Evolutionary conservation across 1,140 invertebrate species (phyloP).

Genomic region (Brachionus manjavacas): DNA sequence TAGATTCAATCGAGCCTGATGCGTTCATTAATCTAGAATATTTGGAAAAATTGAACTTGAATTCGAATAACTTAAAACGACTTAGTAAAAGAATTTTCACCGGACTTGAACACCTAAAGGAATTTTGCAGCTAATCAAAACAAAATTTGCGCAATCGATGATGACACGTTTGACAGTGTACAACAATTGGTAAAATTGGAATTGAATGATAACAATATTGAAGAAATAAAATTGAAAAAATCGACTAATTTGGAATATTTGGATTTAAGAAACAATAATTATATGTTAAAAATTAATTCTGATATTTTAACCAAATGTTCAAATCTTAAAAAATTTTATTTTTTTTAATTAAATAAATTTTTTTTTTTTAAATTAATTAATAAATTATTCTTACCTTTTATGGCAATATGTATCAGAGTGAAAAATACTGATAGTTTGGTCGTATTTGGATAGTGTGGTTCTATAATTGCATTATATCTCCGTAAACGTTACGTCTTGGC

Average conservation of each 20-base stretch:
- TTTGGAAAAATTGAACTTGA: not conserved
- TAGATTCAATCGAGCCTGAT: not conserved
- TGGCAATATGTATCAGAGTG: no score
- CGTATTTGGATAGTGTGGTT: no score
- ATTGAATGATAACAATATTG: not conserved
- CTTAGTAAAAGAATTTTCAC: not conserved
- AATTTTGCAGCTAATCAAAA: not conserved
- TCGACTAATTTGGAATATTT: not conserved
- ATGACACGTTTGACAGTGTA: not conserved
- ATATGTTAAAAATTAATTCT: not conserved
- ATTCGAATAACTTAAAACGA: not conserved
- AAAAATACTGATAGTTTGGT: no score
- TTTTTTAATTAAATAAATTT: not conserved
- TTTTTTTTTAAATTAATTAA: no score
- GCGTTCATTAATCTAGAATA: not conserved
- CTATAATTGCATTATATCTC: no score
- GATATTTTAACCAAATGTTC: not conserved
- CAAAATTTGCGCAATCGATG: not conserved
- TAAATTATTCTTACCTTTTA: no score
- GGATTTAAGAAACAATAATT: not conserved
- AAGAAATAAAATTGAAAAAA: not conserved
- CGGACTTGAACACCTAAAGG: not conserved
- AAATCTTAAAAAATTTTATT: not conserved
- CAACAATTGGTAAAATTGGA: not conserved
- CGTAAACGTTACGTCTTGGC: no score